phyloP scores from a whole-genome alignment of 1,140 invertebrate genomes.

The Carposina sasakii region DNA sequence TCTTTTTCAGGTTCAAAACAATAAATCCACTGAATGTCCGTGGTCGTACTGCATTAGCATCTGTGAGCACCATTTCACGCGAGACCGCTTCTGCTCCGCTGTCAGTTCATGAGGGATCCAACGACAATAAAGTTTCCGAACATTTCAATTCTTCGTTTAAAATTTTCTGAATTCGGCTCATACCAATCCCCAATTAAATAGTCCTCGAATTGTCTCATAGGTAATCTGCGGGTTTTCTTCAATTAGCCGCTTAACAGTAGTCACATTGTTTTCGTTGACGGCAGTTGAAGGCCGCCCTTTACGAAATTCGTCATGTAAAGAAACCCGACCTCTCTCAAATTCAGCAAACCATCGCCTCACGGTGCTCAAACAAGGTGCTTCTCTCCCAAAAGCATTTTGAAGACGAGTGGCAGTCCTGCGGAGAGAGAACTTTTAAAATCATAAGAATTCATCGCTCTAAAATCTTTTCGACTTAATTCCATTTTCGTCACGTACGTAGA shows the following conservation, averaged over 20 bases:
- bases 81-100: background rate
- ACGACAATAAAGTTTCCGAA: background rate
- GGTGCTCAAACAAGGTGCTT: background rate
- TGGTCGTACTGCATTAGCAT: background rate
- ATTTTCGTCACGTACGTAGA: background rate
- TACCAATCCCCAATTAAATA: background rate
- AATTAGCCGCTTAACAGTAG: background rate
- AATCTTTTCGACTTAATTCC: background rate
- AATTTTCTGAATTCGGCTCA: background rate
- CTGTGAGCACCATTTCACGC: background rate
- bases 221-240: background rate
- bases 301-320: background rate
- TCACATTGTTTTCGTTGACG: too few species aligned
- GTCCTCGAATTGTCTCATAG: background rate
- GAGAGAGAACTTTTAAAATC: background rate
- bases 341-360: background rate
- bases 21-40: background rate
- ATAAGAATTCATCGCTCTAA: background rate
- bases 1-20: background rate
- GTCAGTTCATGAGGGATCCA: background rate
- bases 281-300: background rate
- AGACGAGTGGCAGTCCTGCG: background rate
- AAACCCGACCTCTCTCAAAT: background rate
- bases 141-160: background rate
- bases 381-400: too few species aligned